Evolutionary conservation across 2,888 invertebrate species (phyloP), one percentile per base, ranked within the genome.

Genomic region (Calephelis perditalis): DNA sequence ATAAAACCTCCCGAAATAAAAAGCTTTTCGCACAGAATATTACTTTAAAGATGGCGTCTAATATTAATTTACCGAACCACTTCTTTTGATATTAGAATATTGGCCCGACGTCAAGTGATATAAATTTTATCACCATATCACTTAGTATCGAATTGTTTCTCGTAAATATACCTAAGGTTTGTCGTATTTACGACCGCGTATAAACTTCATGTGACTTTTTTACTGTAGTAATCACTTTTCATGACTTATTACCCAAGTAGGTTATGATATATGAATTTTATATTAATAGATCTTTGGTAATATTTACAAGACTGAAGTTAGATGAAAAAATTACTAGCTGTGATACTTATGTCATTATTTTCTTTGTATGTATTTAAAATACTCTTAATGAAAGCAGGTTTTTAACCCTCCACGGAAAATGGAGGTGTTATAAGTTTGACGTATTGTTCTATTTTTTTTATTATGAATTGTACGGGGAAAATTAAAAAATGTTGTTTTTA

Each of bases 51-150:
- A 35, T 52, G 52, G 10, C 52, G 26, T 52, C 52, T 52, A 52
- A 52, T 52, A 52, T 52, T 15, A 26, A 49, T 52, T 54, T 46
- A 46, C 11, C 46, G 55, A 54, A 46, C 46, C 55, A 47, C 59
- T 55, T 45, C 56, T 56, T 60, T 60, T 47, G 46, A 56, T 60
- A 46, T 60, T 60, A 46, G 45, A 56, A 60, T 60, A 47, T 44
- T 55, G 54, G 59, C 52, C 35, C 54, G 59, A 59, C 59, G 59
- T 47, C 37, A 55, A 44, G 35, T 57, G 60, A 36, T 56, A 76
- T 76, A 76, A 74, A 79, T 69, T 84, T 87, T 84, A 87, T 79
- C 75, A 76, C 70, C 77, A 82, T 86, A 86, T 88, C 87, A 86
- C 88, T 88, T 88, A 86, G 78, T 81, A 71, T 73, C 74, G 75